Evolutionary conservation across 2,888 invertebrate genomes (phyloP).

Genomic region (Eubasilissa splendida): DNA sequence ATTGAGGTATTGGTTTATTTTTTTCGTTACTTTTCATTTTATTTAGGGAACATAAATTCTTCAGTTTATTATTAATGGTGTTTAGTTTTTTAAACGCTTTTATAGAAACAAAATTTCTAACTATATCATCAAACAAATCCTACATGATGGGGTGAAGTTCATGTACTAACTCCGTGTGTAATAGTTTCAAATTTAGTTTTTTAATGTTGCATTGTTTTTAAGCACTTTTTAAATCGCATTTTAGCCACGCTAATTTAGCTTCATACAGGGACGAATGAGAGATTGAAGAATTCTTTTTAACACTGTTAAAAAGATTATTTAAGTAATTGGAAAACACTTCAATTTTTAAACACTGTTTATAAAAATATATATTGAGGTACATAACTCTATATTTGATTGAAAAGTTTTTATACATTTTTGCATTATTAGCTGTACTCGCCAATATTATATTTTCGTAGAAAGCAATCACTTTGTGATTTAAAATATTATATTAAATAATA

Average conservation of each 20-base stretch:
- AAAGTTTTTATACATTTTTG: too few relatives aligned
- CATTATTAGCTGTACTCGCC: too few relatives aligned
- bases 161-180: constrained; percentile 9
- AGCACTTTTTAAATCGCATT: constrained; percentile 9
- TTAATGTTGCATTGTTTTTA: neutral
- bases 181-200: neutral
- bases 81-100: neutral
- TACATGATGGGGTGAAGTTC: neutral
- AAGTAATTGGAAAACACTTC: neutral
- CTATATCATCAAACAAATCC: constrained; percentile 18
- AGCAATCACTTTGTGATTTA: too few relatives aligned
- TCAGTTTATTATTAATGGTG: neutral
- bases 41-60: neutral
- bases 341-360: neutral
- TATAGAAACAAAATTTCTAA: neutral
- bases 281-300: neutral
- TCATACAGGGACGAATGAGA: neutral
- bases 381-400: too few relatives aligned
- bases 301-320: neutral
- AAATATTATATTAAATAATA: too few relatives aligned
- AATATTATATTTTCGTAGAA: too few relatives aligned
- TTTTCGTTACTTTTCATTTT: neutral
- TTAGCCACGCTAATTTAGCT: constrained; percentile 6
- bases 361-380: neutral
- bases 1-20: neutral